Evolutionary conservation across 1,140 invertebrate species (phyloP).

Genomic region (Papilio polytes): DNA sequence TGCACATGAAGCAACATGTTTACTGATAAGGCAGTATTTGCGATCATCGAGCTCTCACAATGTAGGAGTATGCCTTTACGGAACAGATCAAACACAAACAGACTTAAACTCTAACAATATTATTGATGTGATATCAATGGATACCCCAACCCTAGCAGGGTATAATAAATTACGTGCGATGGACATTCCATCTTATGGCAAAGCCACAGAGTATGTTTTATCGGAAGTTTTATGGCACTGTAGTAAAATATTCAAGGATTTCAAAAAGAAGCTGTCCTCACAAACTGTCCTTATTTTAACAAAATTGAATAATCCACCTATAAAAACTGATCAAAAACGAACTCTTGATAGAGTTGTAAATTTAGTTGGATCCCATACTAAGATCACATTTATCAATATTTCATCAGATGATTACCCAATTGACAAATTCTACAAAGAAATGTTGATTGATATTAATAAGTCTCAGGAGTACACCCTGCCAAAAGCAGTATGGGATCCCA

Average conservation of each 20-base stretch:
- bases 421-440: constrained; percentile 66
- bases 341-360: constrained; percentile 65
- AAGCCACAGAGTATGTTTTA: constrained; percentile 66
- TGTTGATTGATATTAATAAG: constrained; percentile 64
- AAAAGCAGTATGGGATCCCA: constrained; percentile 55
- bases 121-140: constrained; percentile 65
- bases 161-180: constrained; percentile 64
- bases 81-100: constrained; percentile 55
- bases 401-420: constrained; percentile 55
- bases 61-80: constrained; percentile 69
- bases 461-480: constrained; percentile 58
- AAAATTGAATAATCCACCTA: constrained; percentile 59
- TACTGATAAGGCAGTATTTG: constrained; percentile 63
- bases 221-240: constrained; percentile 74
- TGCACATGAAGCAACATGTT: constrained; percentile 66
- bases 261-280: constrained; percentile 66
- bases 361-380: constrained; percentile 67
- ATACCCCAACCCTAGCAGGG: constrained; percentile 58
- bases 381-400: constrained; percentile 71
- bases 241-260: constrained; percentile 73
- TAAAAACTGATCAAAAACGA: constrained; percentile 58
- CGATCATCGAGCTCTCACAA: constrained; percentile 56
- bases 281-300: constrained; percentile 66
- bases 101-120: constrained; percentile 59
- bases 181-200: constrained; percentile 53